Base-by-base conservation (phyloP, 2,888 invertebrate species). In the Agrilus biguttatus region DNA sequence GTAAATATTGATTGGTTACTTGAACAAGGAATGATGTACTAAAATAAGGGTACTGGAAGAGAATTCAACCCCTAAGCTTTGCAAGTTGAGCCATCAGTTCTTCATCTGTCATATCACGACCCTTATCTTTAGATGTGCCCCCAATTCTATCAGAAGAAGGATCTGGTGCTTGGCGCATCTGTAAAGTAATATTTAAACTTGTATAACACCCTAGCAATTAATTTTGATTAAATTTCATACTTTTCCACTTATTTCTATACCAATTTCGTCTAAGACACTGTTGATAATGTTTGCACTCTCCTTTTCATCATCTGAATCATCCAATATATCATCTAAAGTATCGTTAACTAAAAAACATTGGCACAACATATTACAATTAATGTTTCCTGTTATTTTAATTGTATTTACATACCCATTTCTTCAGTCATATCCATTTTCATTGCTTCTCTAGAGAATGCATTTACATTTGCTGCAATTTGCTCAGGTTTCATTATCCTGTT, bases 401-500 rank as follows among this genome's bases (percentile, higher is more conserved):
- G 14, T 10, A 36, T 36, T 36, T 33, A 70, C 78, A 71, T 71
- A 88, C 87, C 86, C 83, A 92, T 86, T 71, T 95, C 93, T 68
- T 93, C 92, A 0, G 89, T 86, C 89, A 95, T 91, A 54, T 85
- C 89, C 87, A 93, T 88, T 61, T 84, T 88, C 63, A 82, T 83
- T 53, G 80, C 80, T 33, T 87, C 88, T 57, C 78, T 78, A 56
- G 80, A 78, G 67, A 95, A 95, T 8, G 85, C 83, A 55, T 83
- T 78, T 72, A 92, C 78, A 48, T 82, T 84, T 51, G 80, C 80
- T 2, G 84, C 82, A 10, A 92, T 75, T 55, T 87, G 80, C 61
- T 85, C 82, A 1, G 91, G 89, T 52, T 86, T 85, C 78, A 91
- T 78, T 2, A 85, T 69, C 58, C 81, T 83, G 62, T 93, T 92